A percentile compares a stretch with the other conserved stretches of the same genome.
These are phyloP conservation scores for Collichthys lucidus DNA, from an alignment of 2,113 vertebrate genomes.

Conservation along the genomic window DNA sequence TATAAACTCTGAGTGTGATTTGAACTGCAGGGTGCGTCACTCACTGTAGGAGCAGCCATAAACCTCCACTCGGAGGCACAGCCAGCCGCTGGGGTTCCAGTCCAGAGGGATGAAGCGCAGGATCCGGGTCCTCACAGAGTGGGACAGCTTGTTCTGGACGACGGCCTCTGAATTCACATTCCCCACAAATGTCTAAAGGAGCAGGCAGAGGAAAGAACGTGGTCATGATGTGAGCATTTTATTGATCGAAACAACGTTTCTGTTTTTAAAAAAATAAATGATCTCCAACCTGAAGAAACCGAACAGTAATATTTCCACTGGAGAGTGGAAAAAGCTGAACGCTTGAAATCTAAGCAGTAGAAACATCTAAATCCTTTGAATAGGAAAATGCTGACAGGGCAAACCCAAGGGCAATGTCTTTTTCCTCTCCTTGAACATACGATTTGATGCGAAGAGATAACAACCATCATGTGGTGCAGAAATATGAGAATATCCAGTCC, in stretches of 20 bases:
- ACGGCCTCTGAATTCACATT: slow-evolving; percentile 89
- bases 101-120: slow-evolving; percentile 88
- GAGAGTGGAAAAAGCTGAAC: not conserved
- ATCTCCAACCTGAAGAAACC: not conserved
- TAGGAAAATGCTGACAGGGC: not conserved
- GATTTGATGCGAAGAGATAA: not conserved
- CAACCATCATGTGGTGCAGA: not conserved
- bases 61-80: slow-evolving; percentile 89
- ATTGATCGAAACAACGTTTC: not conserved
- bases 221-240: not conserved
- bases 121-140: slow-evolving; percentile 88
- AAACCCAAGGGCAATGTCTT: not conserved
- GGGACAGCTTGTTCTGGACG: slow-evolving; percentile 88
- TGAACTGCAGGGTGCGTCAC: slow-evolving; percentile 66
- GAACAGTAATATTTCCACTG: not conserved
- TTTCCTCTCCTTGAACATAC: not conserved
- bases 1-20: not conserved
- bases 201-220: not conserved
- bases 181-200: slow-evolving; percentile 86
- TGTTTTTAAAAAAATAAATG: not conserved
- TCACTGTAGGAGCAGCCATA: slow-evolving; percentile 93
- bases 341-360: not conserved
- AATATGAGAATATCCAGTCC: not conserved
- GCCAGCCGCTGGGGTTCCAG: slow-evolving; percentile 86
- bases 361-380: not conserved